A percentile compares a stretch with the other conserved stretches of the same genome.
phyloP scores from a whole-genome alignment of 2,113 vertebrate species.

The Psilopsiagon aymara region DNA sequence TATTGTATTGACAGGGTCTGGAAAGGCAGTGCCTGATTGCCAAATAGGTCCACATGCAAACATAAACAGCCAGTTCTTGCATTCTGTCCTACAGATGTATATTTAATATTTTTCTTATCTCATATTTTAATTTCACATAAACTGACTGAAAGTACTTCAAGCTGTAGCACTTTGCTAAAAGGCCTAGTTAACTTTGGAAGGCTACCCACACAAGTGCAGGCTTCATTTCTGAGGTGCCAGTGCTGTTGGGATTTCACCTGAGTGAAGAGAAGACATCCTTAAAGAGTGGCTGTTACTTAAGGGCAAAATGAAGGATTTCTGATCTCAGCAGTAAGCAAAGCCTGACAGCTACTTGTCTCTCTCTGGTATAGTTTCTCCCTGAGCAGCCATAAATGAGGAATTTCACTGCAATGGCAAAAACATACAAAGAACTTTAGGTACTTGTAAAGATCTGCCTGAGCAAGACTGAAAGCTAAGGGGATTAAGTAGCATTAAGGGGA shows the following conservation, averaged over 20 bases:
- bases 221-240: background rate
- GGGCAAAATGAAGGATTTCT: background rate
- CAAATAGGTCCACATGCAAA: background rate
- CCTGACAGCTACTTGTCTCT: background rate
- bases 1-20: background rate
- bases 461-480: background rate
- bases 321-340: background rate
- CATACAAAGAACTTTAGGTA: background rate
- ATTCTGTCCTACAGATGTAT: background rate
- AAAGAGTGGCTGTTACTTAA: background rate
- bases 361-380: background rate
- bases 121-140: conserved; percentile 21
- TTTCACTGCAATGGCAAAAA: background rate
- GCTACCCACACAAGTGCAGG: fast-evolving
- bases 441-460: background rate
- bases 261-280: background rate
- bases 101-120: background rate
- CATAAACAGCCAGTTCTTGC: background rate
- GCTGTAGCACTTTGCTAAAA: background rate
- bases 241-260: background rate
- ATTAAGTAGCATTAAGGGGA: background rate
- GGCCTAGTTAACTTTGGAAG: background rate
- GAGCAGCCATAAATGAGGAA: background rate
- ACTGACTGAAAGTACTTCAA: conserved; percentile 37
- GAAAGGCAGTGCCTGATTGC: background rate